Evolutionary conservation across 2,888 invertebrate species (phyloP).

Genomic region (Euclidia mi): DNA sequence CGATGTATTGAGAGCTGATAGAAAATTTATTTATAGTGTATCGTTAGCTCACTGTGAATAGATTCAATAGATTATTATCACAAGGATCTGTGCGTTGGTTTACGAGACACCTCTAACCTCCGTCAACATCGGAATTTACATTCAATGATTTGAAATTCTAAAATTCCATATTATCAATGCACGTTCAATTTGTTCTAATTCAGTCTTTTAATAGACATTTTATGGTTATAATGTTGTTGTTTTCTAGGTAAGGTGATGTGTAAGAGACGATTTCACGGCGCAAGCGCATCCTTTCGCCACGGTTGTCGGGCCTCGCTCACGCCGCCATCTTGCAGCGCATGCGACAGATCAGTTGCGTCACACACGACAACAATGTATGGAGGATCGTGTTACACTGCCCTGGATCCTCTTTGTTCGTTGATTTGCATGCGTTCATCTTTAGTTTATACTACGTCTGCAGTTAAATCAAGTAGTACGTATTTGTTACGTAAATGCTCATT

Average conservation of each 20-base stretch:
- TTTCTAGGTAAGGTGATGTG: slow-evolving; percentile 59
- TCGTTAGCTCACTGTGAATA: slow-evolving; percentile 5
- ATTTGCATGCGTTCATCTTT: slow-evolving; percentile 69
- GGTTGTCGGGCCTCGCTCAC: slow-evolving; percentile 82
- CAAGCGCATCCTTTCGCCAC: slow-evolving; percentile 87
- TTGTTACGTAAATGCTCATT: neutral
- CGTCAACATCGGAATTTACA: slow-evolving; percentile 49
- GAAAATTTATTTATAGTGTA: slow-evolving; percentile 10
- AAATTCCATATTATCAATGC: slow-evolving; percentile 51
- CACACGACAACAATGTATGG: slow-evolving; percentile 73
- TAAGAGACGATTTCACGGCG: slow-evolving; percentile 85
- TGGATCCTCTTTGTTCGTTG: slow-evolving; percentile 81
- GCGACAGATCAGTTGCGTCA: slow-evolving; percentile 85
- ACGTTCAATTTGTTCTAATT: slow-evolving; percentile 37
- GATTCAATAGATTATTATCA: slow-evolving; percentile 38
- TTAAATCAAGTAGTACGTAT: neutral
- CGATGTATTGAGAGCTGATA: neutral
- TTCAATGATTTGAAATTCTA: slow-evolving; percentile 55
- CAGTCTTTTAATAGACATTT: slow-evolving; percentile 48
- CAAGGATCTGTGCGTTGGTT: slow-evolving; percentile 47
- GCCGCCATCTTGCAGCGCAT: slow-evolving; percentile 73
- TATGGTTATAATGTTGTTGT: slow-evolving; percentile 21
- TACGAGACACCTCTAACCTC: slow-evolving; percentile 50
- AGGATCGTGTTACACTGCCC: slow-evolving; percentile 87
- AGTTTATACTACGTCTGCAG: slow-evolving; percentile 5